Evolutionary conservation across 2,888 invertebrate genomes (phyloP), one percentile per base, ranked within the genome.

Genomic region (Crocallis elinguaria): DNA sequence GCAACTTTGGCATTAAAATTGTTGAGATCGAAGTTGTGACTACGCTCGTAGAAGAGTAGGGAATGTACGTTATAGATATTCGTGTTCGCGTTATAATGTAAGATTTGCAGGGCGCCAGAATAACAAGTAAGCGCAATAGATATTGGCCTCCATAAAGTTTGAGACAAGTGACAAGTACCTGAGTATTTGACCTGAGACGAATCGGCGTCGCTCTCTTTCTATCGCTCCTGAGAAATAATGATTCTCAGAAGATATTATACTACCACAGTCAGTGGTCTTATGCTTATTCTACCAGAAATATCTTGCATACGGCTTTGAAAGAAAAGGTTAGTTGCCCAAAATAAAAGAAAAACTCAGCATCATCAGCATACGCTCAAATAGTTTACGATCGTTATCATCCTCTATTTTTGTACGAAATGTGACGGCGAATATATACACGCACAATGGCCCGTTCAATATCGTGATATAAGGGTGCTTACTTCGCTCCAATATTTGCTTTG

Each of bases 401-500:
- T 58, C 43, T 36, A 49, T 45, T 49, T 41, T 19, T 50, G 51
- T 50, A 35, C 13, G 25, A 38, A 43, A 14, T 42, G 29, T 17
- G 44, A 14, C 29, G 42, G 35, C 43, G 48, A 49, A 57, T 57
- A 58, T 57, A 58, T 58, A 56, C 49, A 37, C 37, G 35, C 38
- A 49, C 52, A 59, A 49, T 16, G 42, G 51, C 36, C 51, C 48
- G 49, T 62, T 58, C 49, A 58, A 60, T 62, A 57, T 56, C 43
- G 49, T 62, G 58, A 60, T 52, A 50, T 52, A 60, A 55, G 48
- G 43, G 62, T 54, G 53, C 62, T 62, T 62, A 55, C 58, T 54
- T 48, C 23, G 43, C 43, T 27, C 56, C 46, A 64, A 61, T 61
- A 62, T 64, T 64, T 64, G 60, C 48, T 57, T 57, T 58, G 64